Evolutionary conservation across 2,888 invertebrate genomes (phyloP).

Genomic region (Busseola fusca): DNA sequence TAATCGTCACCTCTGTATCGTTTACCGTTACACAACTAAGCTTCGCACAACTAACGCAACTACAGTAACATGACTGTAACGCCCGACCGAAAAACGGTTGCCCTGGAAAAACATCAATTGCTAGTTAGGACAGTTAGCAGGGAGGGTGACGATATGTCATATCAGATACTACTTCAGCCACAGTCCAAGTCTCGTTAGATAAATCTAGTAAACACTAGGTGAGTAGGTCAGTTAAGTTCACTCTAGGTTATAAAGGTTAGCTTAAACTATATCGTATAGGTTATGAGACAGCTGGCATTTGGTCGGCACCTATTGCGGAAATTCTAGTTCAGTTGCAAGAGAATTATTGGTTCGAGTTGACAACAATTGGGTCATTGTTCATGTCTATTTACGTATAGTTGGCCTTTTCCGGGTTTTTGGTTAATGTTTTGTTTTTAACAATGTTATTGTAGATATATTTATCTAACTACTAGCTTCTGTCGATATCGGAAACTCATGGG

Average conservation of each 20-base stretch:
- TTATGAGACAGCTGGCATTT: conserved; percentile 44
- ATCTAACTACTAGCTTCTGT: no score
- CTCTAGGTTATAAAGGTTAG: conserved; percentile 33
- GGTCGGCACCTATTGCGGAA: conserved; percentile 41
- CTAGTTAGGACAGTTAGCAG: no score
- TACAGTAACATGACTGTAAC: no score
- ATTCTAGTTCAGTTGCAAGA: conserved; percentile 40
- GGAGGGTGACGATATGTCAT: no score
- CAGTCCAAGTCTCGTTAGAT: conserved; percentile 11
- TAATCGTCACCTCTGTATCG: no score
- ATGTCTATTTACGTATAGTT: not conserved
- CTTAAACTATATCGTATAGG: conserved; percentile 34
- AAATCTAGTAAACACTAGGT: conserved; percentile 28
- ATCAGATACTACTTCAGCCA: not conserved
- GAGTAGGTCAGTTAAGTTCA: conserved; percentile 32
- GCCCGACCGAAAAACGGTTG: no score
- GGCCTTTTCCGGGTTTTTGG: not conserved
- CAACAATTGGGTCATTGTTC: conserved; percentile 43
- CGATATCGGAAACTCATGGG: no score
- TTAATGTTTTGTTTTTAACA: not conserved
- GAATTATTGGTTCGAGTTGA: conserved; percentile 23
- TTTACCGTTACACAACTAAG: no score
- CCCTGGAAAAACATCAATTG: no score
- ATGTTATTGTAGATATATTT: not conserved
- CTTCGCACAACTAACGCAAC: no score